phyloP scores from a whole-genome alignment of 2,113 vertebrate genomes.

The Corvus moneduloides region DNA sequence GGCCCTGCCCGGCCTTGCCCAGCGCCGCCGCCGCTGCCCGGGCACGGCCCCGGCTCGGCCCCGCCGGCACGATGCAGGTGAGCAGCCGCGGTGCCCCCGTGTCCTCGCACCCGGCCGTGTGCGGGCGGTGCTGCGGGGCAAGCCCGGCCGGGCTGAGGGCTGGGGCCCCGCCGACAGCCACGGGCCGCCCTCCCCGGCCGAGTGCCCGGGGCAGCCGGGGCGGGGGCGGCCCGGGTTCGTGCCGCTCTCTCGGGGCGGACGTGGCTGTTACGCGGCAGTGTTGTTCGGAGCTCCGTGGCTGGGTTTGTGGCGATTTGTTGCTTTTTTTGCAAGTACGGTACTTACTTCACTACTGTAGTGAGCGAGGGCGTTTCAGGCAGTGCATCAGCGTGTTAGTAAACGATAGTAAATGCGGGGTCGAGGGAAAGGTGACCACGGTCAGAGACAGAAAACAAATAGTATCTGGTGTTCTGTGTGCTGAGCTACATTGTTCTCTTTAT shows the following conservation, averaged over 20 bases:
- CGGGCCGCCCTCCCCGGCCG: not conserved
- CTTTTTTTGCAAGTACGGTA: fast-evolving
- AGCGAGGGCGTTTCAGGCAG: not conserved
- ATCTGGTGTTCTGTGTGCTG: not conserved
- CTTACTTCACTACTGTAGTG: fast-evolving
- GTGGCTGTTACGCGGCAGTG: fast-evolving
- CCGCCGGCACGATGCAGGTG: not conserved
- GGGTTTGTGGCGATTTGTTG: not conserved
- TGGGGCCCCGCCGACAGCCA: not conserved
- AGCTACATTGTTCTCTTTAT: not conserved
- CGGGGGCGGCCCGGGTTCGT: not conserved
- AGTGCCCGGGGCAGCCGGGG: not conserved
- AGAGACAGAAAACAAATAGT: too few species aligned
- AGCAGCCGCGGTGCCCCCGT: not conserved
- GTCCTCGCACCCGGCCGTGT: too few species aligned
- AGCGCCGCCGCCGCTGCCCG: too few species aligned
- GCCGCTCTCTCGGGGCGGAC: fast-evolving
- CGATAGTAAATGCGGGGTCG: not conserved
- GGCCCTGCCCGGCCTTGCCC: fast-evolving
- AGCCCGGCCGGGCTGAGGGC: not conserved
- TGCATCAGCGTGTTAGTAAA: not conserved
- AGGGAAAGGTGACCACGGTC: not conserved
- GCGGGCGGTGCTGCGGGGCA: not conserved
- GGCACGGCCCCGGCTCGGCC: too few species aligned
- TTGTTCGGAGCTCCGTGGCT: fast-evolving